Percentiles rank a stretch among this genome's conserved stretches.
Conservation (phyloP, 2,113 vertebrate genomes). For the Sebastes fasciatus region DNA sequence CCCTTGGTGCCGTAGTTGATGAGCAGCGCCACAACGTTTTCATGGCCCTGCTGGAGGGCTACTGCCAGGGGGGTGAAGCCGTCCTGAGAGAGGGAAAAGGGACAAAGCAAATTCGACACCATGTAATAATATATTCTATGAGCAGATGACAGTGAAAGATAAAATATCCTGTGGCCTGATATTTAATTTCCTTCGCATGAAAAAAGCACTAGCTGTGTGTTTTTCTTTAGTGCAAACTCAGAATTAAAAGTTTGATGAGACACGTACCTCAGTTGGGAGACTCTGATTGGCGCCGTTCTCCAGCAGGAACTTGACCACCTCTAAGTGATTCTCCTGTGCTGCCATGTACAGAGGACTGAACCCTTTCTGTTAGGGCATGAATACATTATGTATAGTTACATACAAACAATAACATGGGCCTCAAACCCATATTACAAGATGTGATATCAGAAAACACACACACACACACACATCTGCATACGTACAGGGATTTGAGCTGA, state of each 20-base stretch:
- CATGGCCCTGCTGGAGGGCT: conserved; percentile 97
- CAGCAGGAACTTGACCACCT: conserved; percentile 97
- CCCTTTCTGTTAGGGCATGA: conserved; percentile 90
- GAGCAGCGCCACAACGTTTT: conserved; percentile 96
- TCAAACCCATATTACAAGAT: neutral
- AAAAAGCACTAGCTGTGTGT: neutral
- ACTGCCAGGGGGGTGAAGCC: conserved; percentile 97
- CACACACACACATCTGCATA: neutral
- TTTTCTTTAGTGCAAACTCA: too few relatives aligned
- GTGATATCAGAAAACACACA: neutral
- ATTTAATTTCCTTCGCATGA: neutral
- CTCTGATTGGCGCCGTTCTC: conserved; percentile 98
- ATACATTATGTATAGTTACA: neutral
- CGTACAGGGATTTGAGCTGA: neutral
- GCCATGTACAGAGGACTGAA: conserved; percentile 99
- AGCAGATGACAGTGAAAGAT: conserved; percentile 8
- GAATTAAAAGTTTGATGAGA: too few relatives aligned
- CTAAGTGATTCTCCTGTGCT: conserved; percentile 97
- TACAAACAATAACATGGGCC: neutral
- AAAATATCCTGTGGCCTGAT: neutral
- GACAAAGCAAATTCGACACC: neutral
- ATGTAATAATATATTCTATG: neutral
- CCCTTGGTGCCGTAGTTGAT: conserved; percentile 98
- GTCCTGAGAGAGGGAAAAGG: conserved; percentile 83
- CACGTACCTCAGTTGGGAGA: conserved; percentile 94